phyloP scores from a whole-genome alignment of 2,888 invertebrate genomes.

The Eulithis testata region DNA sequence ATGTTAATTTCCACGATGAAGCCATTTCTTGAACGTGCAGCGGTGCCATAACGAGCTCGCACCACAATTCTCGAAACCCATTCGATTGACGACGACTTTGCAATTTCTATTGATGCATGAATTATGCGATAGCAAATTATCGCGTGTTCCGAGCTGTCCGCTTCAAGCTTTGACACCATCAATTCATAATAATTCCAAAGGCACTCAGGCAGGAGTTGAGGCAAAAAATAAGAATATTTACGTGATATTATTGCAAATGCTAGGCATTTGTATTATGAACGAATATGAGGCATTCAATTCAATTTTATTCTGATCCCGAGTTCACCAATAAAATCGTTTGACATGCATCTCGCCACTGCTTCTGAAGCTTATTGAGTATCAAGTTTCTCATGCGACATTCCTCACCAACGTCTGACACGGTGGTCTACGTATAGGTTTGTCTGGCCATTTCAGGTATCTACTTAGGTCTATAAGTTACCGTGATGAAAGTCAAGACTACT shows the following conservation, averaged over 20 bases:
- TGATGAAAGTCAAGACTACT: background rate
- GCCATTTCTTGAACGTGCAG: conserved; percentile 76
- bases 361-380: conserved; percentile 55
- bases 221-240: conserved; percentile 50
- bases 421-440: conserved; percentile 50
- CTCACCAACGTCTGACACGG: conserved; percentile 55
- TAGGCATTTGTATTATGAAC: conserved; percentile 32
- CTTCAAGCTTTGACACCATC: conserved; percentile 48
- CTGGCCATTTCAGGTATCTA: conserved; percentile 20
- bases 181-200: conserved; percentile 50
- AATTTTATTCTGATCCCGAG: conserved; percentile 50
- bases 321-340: conserved; percentile 49
- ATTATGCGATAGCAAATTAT: conserved; percentile 65
- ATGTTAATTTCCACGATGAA: conserved; percentile 81
- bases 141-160: conserved; percentile 37
- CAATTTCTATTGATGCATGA: conserved; percentile 70
- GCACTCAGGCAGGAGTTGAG: conserved; percentile 45
- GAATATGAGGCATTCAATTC: conserved; percentile 53
- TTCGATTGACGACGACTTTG: conserved; percentile 61
- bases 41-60: conserved; percentile 66
- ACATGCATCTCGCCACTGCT: conserved; percentile 55
- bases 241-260: conserved; percentile 30
- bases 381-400: conserved; percentile 65
- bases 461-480: conserved; percentile 5
- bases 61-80: conserved; percentile 72